Percentiles rank a stretch among this genome's conserved stretches.
Conservation (phyloP, 1,140 invertebrate species). For the Leptinotarsa texana region DNA sequence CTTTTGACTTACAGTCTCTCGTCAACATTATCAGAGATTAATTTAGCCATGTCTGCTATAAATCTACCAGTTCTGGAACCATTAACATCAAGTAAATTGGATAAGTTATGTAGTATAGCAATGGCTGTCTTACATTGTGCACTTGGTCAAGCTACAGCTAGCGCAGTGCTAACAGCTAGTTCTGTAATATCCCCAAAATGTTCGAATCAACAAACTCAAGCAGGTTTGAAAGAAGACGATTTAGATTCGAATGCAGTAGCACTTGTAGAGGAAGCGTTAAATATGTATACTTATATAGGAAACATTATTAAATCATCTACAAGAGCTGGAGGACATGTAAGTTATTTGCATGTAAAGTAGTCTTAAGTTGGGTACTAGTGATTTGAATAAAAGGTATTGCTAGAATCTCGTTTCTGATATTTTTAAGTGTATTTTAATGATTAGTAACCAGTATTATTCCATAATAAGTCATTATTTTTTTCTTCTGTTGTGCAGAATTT, state of each 20-base stretch:
- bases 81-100: constrained; percentile 76
- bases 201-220: constrained; percentile 51
- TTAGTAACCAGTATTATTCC: no score
- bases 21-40: constrained; percentile 79
- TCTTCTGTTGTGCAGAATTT: no score
- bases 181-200: constrained; percentile 67
- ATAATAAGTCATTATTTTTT: no score
- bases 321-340: constrained; percentile 83
- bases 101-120: constrained; percentile 80
- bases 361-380: no score
- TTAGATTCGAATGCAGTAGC: constrained; percentile 70
- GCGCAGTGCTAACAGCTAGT: constrained; percentile 68
- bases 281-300: constrained; percentile 82
- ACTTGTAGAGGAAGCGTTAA: constrained; percentile 73
- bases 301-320: constrained; percentile 82
- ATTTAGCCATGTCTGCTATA: constrained; percentile 79
- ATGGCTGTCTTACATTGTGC: constrained; percentile 78
- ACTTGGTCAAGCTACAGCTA: constrained; percentile 70
- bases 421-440: no score
- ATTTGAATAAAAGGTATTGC: no score
- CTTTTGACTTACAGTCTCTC: constrained; percentile 66
- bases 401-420: no score
- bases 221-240: constrained; percentile 63
- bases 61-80: constrained; percentile 87
- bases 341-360: constrained; percentile 45